These are phyloP conservation scores for Mola mola DNA, from an alignment of 2,113 vertebrate genomes.

Conservation along the genomic window DNA sequence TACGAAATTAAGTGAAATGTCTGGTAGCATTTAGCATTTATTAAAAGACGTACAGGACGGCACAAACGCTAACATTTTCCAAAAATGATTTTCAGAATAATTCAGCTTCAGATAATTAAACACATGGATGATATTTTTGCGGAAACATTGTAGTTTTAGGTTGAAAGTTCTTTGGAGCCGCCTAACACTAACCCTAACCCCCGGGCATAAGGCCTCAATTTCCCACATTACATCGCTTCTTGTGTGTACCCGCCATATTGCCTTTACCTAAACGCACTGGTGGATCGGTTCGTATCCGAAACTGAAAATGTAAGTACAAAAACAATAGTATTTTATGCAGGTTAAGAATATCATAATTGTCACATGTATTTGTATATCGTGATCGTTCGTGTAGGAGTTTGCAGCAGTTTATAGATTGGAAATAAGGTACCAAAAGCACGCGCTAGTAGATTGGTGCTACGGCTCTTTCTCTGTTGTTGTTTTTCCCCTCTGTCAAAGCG, in stretches of 20 bases:
- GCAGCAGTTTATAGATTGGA: rapidly evolving
- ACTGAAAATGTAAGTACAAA: constrained; percentile 71
- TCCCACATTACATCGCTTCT: constrained; percentile 54
- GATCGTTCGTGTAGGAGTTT: rapidly evolving
- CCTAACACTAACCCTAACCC: no score
- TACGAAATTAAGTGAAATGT: no score
- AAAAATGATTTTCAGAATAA: no score
- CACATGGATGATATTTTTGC: no score
- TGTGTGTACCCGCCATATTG: constrained; percentile 69
- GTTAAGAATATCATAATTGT: rapidly evolving
- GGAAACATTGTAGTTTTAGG: no score
- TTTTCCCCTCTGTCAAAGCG: constrained; percentile 56
- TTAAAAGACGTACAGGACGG: no score
- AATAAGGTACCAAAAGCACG: neutral
- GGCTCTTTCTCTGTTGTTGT: constrained; percentile 69
- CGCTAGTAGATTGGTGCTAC: neutral
- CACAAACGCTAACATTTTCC: no score
- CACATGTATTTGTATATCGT: rapidly evolving
- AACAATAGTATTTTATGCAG: constrained; percentile 15
- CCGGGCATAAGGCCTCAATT: constrained; percentile 40
- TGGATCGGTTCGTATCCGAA: constrained; percentile 36
- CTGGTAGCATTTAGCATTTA: no score
- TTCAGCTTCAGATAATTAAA: no score
- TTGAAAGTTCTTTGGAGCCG: no score
- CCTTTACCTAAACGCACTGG: constrained; percentile 58